Conservation (phyloP, 2,113 vertebrate genomes). For the Naja naja region DNA sequence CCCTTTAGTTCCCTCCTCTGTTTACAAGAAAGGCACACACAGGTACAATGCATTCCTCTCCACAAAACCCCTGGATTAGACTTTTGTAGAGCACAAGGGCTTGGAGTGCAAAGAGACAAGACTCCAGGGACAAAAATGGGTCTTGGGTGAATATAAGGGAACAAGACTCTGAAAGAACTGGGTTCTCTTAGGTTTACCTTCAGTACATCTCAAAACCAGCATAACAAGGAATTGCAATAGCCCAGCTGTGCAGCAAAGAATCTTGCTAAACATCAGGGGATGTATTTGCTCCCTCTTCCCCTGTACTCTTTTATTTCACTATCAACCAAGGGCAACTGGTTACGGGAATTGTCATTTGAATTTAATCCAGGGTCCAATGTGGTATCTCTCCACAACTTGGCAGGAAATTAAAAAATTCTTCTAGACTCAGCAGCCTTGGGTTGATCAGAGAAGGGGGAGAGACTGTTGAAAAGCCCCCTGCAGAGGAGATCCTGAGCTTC, state of each 20-base stretch:
- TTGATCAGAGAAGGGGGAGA: background rate
- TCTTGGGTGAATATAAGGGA: background rate
- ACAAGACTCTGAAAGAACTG: background rate
- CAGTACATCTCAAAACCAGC: background rate
- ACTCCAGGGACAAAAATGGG: background rate
- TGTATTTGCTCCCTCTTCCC: background rate
- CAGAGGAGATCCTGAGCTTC: background rate
- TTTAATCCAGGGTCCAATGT: too few species aligned
- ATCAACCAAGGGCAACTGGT: background rate
- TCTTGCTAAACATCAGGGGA: background rate
- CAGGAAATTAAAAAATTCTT: background rate
- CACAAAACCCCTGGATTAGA: too few species aligned
- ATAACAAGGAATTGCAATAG: background rate
- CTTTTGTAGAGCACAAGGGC: background rate
- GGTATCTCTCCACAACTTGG: background rate
- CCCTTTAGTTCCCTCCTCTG: background rate
- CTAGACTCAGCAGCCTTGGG: background rate
- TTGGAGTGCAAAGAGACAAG: background rate
- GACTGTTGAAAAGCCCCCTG: background rate
- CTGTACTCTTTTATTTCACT: background rate
- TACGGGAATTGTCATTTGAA: background rate
- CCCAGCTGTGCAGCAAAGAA: background rate
- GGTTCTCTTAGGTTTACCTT: background rate
- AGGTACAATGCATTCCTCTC: too few species aligned
- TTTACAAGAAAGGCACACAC: constrained; percentile 22